Conservation (phyloP, 2,797 vertebrate species). For the Sarcoramphus papa region DNA sequence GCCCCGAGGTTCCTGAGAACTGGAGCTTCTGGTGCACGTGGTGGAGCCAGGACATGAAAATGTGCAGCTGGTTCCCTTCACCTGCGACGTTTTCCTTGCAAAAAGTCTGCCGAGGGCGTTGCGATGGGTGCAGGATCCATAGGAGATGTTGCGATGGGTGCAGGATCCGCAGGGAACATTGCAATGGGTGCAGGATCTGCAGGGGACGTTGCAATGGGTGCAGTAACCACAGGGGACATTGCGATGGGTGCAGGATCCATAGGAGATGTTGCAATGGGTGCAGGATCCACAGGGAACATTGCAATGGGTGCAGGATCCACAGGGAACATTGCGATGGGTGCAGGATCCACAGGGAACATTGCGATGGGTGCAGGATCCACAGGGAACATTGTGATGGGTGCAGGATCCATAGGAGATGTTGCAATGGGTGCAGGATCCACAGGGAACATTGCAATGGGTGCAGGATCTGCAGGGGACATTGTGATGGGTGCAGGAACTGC, state of each 20-base stretch:
- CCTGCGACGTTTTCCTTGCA: background rate
- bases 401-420: too few relatives aligned
- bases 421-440: background rate
- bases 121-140: background rate
- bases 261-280: rapidly evolving
- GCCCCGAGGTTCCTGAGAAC: background rate
- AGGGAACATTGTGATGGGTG: rapidly evolving
- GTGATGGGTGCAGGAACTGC: too few relatives aligned
- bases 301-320: background rate
- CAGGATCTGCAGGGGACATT: rapidly evolving
- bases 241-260: background rate
- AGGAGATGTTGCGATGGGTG: too few relatives aligned
- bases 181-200: background rate
- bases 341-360: background rate
- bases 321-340: too few relatives aligned
- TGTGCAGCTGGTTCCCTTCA: background rate
- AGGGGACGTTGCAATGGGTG: rapidly evolving
- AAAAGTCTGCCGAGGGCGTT: background rate
- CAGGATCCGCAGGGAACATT: background rate
- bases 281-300: rapidly evolving
- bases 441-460: rapidly evolving
- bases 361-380: background rate
- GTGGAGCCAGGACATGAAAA: too few relatives aligned
- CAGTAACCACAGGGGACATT: too few relatives aligned
- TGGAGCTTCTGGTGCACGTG: rapidly evolving